Percentiles rank a stretch among this genome's conserved stretches.
Evolutionary conservation across 2,888 invertebrate genomes (phyloP).

Genomic region (Cetonia aurata): DNA sequence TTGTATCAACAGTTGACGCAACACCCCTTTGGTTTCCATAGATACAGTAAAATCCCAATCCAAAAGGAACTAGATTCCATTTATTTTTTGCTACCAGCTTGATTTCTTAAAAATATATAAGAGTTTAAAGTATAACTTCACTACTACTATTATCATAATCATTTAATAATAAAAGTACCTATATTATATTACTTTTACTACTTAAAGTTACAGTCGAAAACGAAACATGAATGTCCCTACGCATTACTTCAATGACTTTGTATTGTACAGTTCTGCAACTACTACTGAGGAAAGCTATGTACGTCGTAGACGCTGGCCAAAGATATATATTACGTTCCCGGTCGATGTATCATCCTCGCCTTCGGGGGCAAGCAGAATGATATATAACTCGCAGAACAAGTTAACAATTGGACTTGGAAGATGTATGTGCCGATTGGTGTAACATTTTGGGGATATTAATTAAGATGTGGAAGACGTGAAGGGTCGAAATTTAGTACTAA

Average conservation of each 20-base stretch:
- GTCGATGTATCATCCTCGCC: constrained; percentile 55
- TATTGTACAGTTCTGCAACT: not conserved
- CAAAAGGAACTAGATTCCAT: too few species aligned
- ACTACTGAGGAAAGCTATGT: too few species aligned
- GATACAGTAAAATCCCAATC: too few species aligned
- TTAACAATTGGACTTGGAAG: constrained; percentile 61
- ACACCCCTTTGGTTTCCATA: too few species aligned
- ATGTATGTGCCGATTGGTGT: constrained; percentile 62
- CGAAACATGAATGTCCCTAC: not conserved
- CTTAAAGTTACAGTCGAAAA: not conserved
- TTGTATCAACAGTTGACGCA: too few species aligned
- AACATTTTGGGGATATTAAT: constrained; percentile 47
- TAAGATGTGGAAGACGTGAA: constrained; percentile 42
- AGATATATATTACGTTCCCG: constrained; percentile 52
- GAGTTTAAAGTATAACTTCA: too few species aligned
- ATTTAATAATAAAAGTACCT: too few species aligned
- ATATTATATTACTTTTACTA: too few species aligned
- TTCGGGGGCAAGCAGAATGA: constrained; percentile 51
- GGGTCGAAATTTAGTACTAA: constrained; percentile 22
- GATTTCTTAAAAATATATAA: too few species aligned
- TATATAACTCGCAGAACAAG: constrained; percentile 57
- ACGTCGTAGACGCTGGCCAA: constrained; percentile 13
- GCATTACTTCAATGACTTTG: constrained; percentile 15
- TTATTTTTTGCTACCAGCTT: too few species aligned
- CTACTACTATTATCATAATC: too few species aligned